Conservation (phyloP, 2,888 invertebrate species). For the Camponotus fellah region DNA sequence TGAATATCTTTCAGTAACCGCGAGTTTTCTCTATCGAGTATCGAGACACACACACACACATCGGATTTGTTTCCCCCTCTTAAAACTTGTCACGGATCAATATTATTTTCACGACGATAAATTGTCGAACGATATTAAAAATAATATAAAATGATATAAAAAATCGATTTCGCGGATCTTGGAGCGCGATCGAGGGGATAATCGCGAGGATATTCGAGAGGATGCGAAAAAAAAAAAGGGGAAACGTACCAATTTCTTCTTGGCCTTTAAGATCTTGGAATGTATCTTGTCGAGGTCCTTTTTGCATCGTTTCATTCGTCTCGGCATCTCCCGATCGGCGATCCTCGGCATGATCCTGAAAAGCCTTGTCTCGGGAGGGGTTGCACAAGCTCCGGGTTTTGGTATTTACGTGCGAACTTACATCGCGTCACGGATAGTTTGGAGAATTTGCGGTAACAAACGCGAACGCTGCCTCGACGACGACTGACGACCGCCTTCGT, state of each 20-base stretch:
- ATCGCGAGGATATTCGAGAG: not conserved
- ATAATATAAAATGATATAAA: not conserved
- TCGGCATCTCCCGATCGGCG: not conserved
- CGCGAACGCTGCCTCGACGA: not conserved
- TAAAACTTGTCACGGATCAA: not conserved
- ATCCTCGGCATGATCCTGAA: not conserved
- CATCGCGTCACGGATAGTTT: not conserved
- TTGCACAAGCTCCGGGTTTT: not conserved
- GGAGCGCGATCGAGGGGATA: not conserved
- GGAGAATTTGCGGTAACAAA: not conserved
- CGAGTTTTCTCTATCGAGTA: too few species aligned
- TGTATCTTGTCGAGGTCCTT: conserved; percentile 19
- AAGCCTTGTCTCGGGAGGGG: not conserved
- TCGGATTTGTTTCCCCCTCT: not conserved
- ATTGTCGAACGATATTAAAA: not conserved
- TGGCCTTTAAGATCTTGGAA: conserved; percentile 28
- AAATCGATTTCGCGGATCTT: not conserved
- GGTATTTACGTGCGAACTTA: not conserved
- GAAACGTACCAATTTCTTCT: conserved; percentile 32
- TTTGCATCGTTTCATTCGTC: conserved; percentile 14
- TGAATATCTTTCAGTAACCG: too few species aligned
- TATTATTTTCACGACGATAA: not conserved
- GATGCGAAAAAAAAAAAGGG: too few species aligned
- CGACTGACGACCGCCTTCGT: conserved; percentile 2
- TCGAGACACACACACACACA: too few species aligned